Conservation (phyloP, 2,113 vertebrate species). For the Oceanodroma tethys region DNA sequence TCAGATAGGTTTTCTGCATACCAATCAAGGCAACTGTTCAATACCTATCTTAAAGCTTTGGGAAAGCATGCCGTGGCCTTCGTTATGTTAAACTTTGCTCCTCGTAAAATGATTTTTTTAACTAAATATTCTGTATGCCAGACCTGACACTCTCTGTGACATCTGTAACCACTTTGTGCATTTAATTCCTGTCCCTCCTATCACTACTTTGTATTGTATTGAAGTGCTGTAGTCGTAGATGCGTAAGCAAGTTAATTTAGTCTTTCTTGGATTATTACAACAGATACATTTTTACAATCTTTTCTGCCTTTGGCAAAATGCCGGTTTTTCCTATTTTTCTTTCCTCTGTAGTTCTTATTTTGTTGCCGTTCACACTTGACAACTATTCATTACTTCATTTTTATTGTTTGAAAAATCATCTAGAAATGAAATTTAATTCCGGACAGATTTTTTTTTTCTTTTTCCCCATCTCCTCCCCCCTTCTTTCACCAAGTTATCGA, state of each 20-base stretch:
- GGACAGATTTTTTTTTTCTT: neutral
- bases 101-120: neutral
- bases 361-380: neutral
- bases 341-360: neutral
- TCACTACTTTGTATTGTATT: neutral
- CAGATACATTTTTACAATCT: accelerated
- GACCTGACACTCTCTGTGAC: neutral
- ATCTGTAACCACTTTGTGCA: neutral
- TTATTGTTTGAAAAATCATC: constrained; percentile 7
- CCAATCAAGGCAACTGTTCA: neutral
- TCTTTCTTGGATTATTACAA: neutral
- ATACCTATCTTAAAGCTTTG: neutral
- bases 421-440: neutral
- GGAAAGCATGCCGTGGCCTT: neutral
- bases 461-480: neutral
- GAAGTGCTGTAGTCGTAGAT: neutral
- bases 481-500: neutral
- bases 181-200: neutral
- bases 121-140: neutral
- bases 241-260: neutral
- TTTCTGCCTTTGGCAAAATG: neutral
- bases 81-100: neutral
- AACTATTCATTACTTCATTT: neutral
- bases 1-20: neutral
- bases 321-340: neutral